Base-by-base conservation (phyloP, 2,797 vertebrate genomes). In the Chrysocyon brachyurus region DNA sequence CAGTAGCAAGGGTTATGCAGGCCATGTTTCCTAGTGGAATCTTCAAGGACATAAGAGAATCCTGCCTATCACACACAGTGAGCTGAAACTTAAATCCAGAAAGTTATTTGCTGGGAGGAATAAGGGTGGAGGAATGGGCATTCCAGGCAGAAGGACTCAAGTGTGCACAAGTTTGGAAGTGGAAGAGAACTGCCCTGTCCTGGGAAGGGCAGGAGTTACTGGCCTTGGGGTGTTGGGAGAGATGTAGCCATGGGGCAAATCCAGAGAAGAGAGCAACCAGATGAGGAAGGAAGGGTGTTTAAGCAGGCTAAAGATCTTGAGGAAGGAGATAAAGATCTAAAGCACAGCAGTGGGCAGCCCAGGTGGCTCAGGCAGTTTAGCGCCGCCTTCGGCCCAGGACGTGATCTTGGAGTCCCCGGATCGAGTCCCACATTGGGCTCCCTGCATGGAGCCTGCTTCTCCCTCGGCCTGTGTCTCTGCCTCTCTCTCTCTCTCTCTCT, bases 31-130 rank as follows among this genome's bases (percentile, higher is more conserved):
- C n/a, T 40, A 64, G 54, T 14, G 24, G 21, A n/a, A 40, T 49
- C 66, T 72, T 84, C 36, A 91, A n/a, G 66, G 56, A 84, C 24
- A n/a, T 86, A 33, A 6, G 31, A 75, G 49, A 90, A 33, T 78
- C 63, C 63, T 84, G 33, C 75, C 77, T 63, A 15, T 26, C 40
- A 73, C 33, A 64, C 8, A 21, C 1, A 0, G 12, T 87, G n/a
- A 93, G 40, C 70, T 81, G 84, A 73, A 85, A 88, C 64, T 68
- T 91, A 36, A 68, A 49, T 61, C 46, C 15, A 31, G 24, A 4
- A 4, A 83, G n/a, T 63, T 92, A 86, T 24, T 95, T 96, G 7
- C n/a, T 79, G 46, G 26, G 26, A 61, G 68, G 86, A 89, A 31
- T 79, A 40, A 91, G 49, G 64, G 79, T 79, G 40, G 40, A 96